Conservation (phyloP, 2,888 invertebrate species). For the Drosophila infuscata region DNA sequence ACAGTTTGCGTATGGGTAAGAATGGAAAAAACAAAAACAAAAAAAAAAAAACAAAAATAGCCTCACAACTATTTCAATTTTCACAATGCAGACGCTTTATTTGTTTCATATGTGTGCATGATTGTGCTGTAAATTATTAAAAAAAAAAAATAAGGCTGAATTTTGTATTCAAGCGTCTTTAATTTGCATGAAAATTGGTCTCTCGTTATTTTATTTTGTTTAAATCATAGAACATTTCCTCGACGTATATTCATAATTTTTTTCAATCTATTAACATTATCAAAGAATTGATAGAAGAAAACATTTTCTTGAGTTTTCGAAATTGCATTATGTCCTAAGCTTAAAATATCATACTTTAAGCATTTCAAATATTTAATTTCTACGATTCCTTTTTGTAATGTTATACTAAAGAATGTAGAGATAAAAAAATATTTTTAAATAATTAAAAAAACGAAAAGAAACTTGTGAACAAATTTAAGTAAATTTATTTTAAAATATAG, state of each 20-base stretch:
- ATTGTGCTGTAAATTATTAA: conserved; percentile 14
- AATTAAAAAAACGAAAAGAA: neutral
- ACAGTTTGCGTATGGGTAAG: conserved; percentile 84
- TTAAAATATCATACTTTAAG: neutral
- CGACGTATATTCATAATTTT: conserved; percentile 4
- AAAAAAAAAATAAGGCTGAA: neutral
- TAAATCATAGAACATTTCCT: conserved; percentile 35
- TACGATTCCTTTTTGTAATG: neutral
- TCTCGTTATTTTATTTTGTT: conserved; percentile 17
- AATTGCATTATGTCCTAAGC: neutral
- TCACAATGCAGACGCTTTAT: neutral
- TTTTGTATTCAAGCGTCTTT: conserved; percentile 1
- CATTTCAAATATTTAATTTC: neutral
- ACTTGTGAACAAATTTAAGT: neutral
- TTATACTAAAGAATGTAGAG: neutral
- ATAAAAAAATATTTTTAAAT: neutral
- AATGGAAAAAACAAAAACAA: conserved; percentile 27
- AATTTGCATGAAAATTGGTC: conserved; percentile 19
- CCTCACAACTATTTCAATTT: neutral
- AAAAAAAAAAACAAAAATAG: no score
- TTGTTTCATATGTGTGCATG: conserved; percentile 12
- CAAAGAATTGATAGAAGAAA: neutral
- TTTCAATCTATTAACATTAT: neutral
- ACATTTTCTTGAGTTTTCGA: no score
- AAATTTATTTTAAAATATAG: neutral